Percentiles rank a stretch among this genome's conserved stretches.
Evolutionary conservation across 2,797 vertebrate species (phyloP).

Genomic region (Arremon brunneinucha): DNA sequence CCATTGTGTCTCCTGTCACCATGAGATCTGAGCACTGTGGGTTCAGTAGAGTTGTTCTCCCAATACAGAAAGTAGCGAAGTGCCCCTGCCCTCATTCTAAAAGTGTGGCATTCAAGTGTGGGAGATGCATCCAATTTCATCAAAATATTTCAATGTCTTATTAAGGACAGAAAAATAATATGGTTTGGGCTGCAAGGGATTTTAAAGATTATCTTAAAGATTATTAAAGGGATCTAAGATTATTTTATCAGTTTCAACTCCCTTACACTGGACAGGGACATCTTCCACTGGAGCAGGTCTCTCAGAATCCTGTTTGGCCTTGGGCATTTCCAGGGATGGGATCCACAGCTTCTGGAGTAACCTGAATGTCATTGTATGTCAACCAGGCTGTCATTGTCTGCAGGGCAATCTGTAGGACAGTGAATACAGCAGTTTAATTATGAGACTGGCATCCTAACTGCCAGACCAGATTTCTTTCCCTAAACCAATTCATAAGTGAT

Average conservation of each 20-base stretch:
- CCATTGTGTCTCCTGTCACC: rapidly evolving
- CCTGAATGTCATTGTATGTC: not conserved
- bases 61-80: not conserved
- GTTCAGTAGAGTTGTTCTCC: not conserved
- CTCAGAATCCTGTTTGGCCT: not conserved
- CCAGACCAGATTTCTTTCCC: not conserved
- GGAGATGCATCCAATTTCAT: not conserved
- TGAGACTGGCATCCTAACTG: not conserved
- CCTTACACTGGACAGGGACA: not conserved
- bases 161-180: not conserved
- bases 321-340: not conserved
- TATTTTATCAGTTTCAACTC: not conserved
- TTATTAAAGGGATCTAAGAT: not conserved
- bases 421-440: not conserved
- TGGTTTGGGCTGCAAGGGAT: not conserved
- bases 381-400: not conserved
- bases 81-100: not conserved
- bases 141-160: not conserved
- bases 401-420: not conserved
- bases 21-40: not conserved
- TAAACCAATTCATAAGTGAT: not conserved
- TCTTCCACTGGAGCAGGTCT: not conserved
- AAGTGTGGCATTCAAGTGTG: not conserved
- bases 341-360: not conserved
- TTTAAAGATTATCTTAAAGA: not conserved